phyloP scores from a whole-genome alignment of 2,888 invertebrate species.

The Drepanosiphum platanoidis region DNA sequence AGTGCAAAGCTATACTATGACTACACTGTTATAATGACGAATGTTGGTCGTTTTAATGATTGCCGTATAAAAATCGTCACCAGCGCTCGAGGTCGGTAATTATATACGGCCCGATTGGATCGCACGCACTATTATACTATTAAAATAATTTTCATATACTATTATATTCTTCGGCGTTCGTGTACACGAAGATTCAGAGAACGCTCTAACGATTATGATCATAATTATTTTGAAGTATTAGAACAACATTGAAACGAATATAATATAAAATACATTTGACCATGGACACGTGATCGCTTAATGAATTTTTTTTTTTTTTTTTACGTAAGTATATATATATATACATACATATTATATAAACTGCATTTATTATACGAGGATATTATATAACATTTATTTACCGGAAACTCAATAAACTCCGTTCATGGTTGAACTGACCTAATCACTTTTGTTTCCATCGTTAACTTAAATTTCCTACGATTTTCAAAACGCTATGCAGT shows the following conservation, averaged over 20 bases:
- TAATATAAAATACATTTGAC: not conserved
- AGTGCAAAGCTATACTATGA: not conserved
- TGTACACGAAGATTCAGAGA: not conserved
- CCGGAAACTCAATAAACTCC: not conserved
- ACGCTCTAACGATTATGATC: not conserved
- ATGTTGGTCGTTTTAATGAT: too few relatives aligned
- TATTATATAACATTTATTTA: not conserved
- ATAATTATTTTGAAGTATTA: not conserved
- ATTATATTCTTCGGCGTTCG: too few relatives aligned
- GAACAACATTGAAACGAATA: not conserved
- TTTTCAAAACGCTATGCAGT: too few relatives aligned
- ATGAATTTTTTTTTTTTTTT: not conserved
- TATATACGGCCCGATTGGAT: not conserved
- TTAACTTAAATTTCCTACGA: not conserved
- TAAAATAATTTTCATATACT: too few relatives aligned
- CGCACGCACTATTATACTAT: not conserved
- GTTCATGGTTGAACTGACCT: not conserved
- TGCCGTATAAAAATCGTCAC: not conserved
- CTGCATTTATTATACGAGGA: not conserved
- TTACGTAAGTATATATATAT: not conserved
- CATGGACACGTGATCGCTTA: not conserved
- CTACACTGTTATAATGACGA: too few relatives aligned
- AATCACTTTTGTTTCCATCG: not conserved
- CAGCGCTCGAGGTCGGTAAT: not conserved
- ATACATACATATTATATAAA: not conserved